Evolutionary conservation across 1,140 invertebrate species (phyloP), one percentile per base, ranked within the genome.

Genomic region (Drosophila varians): DNA sequence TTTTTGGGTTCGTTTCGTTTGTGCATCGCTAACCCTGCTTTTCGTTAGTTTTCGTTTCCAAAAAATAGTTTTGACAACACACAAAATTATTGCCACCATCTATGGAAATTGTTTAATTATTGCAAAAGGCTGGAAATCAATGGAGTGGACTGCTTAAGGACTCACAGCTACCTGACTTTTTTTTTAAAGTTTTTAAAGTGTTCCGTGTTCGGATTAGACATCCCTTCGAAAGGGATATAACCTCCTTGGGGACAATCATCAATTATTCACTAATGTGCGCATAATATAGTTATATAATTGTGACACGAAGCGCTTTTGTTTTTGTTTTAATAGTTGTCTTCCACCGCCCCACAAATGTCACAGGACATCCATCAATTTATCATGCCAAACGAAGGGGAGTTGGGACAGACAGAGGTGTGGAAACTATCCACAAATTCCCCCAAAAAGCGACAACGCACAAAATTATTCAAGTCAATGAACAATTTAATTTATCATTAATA

Each of bases 401-500:
- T 8, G 4, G 36, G 12, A 3, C 2, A 12, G 5, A 19, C 1
- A 26, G 28, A 23, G 47, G 25, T 54, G 42, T 38, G 55, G 34
- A 77, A 83, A 82, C 74, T 84, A 75, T 84, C 56, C 69, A 38
- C 36, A 54, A 47, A 66, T 51, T 65, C 56, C 74, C 71, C 74
- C 45, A 56, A 53, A 75, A 54, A 73, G 40, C 75, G 80, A 78
- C 78, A 72, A 79, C 75, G 73, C 82, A 87, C 74, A 87, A 77
- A 87, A 87, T 87, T 87, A 87, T 87, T 87, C 82, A 87, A 87
- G 82, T 87, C 82, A 87, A 87, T 87, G 82, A 87, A 87, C 82
- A 87, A 87, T 87, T 87, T 87, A 87, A 87, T 87, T 87, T 87
- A 87, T 87, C 82, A 87, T 87, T 87, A 87, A 87, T 87, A 87